Percentiles rank a stretch among this genome's conserved stretches.
phyloP scores from a whole-genome alignment of 2,797 vertebrate species.

The Chloroceryle amazona region DNA sequence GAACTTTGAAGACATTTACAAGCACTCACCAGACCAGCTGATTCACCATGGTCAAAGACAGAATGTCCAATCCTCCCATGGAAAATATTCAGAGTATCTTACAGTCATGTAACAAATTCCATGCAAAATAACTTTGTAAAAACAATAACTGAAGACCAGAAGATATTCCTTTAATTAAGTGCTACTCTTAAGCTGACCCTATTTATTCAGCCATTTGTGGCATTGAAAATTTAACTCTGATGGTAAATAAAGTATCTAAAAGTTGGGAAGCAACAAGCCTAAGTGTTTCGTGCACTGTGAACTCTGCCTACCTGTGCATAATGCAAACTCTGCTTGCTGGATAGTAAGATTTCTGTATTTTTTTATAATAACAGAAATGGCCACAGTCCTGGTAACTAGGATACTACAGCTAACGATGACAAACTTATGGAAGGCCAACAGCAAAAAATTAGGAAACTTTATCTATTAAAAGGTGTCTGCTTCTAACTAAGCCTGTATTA shows the following conservation, averaged over 20 bases:
- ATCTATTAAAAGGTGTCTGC: background rate
- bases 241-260: background rate
- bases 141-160: constrained; percentile 17
- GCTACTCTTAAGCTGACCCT: background rate
- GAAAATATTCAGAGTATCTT: constrained; percentile 54
- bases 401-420: background rate
- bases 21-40: constrained; percentile 4
- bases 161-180: background rate
- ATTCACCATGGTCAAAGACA: constrained; percentile 10
- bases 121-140: constrained; percentile 10
- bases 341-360: background rate
- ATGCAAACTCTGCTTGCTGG: background rate
- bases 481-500: background rate
- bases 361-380: background rate
- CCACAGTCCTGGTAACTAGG: background rate
- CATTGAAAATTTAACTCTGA: background rate
- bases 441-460: background rate
- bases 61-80: constrained; percentile 8
- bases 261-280: background rate
- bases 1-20: constrained; percentile 1
- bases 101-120: background rate
- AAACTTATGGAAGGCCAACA: background rate
- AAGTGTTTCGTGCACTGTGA: background rate
- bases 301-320: background rate
- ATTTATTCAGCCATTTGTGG: background rate